Conservation (phyloP, 2,797 vertebrate genomes). For the Hemibagrus guttatus region DNA sequence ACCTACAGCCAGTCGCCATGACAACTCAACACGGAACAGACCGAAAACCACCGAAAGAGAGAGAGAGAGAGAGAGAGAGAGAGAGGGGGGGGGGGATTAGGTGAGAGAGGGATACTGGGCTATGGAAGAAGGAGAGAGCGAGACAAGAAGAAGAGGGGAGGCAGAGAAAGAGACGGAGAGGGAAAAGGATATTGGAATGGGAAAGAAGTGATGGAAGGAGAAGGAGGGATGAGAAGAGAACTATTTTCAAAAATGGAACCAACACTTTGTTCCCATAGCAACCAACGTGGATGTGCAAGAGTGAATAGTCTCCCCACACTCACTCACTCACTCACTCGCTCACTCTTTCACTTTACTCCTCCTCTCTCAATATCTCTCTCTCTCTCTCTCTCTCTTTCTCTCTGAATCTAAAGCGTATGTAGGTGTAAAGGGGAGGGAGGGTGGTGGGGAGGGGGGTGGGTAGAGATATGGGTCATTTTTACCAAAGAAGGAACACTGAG, state of each 20-base stretch:
- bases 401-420: slow-evolving; percentile 41
- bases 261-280: slow-evolving; percentile 56
- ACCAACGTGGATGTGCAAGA: slow-evolving; percentile 52
- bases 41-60: slow-evolving; percentile 40
- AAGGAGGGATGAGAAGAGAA: slow-evolving; percentile 50
- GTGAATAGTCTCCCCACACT: slow-evolving; percentile 44
- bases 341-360: neutral
- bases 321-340: slow-evolving; percentile 16
- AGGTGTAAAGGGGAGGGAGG: neutral
- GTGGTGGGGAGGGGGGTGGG: neutral
- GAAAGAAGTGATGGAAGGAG: slow-evolving; percentile 37
- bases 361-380: slow-evolving; percentile 13
- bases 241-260: slow-evolving; percentile 56
- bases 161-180: slow-evolving; percentile 16
- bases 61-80: slow-evolving; percentile 19
- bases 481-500: slow-evolving; percentile 24
- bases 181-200: slow-evolving; percentile 20
- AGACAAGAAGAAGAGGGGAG: slow-evolving; percentile 5
- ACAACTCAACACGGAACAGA: slow-evolving; percentile 46
- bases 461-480: neutral
- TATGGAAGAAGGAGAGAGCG: neutral
- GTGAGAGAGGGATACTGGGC: slow-evolving; percentile 32
- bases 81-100: slow-evolving; percentile 8
- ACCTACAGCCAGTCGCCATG: slow-evolving; percentile 56
- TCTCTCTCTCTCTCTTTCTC: neutral